These are phyloP conservation scores for Austrolebias charrua DNA, from an alignment of 2,797 vertebrate genomes.

Conservation along the genomic window DNA sequence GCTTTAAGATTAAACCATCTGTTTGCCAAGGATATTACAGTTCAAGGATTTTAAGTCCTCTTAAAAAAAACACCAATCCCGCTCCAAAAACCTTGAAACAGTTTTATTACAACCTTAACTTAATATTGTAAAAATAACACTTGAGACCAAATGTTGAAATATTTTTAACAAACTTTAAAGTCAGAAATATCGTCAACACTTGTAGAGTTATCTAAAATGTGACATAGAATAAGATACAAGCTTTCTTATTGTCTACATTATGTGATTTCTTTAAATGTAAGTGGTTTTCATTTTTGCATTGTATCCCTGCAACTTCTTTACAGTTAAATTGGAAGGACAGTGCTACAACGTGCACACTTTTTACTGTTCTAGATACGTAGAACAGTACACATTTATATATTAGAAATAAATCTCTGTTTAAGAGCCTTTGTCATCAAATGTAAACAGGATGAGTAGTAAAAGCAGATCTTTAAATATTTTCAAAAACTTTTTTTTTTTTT, in stretches of 20 bases:
- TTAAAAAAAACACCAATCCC: not conserved
- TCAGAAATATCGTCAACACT: not conserved
- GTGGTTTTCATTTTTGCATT: too few relatives aligned
- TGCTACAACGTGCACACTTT: too few relatives aligned
- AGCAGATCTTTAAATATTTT: not conserved
- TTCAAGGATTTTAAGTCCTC: slow-evolving; percentile 18
- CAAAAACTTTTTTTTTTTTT: not conserved
- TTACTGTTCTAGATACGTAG: too few relatives aligned
- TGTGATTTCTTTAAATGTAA: too few relatives aligned
- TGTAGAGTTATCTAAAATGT: not conserved
- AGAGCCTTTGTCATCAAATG: not conserved
- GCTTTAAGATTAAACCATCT: slow-evolving; percentile 11
- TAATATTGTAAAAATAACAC: too few relatives aligned
- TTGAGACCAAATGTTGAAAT: not conserved
- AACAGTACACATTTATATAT: too few relatives aligned
- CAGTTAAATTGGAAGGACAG: too few relatives aligned
- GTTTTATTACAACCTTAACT: not conserved
- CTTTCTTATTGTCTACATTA: too few relatives aligned
- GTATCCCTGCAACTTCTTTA: too few relatives aligned
- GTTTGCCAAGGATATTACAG: slow-evolving; percentile 32
- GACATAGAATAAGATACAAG: too few relatives aligned
- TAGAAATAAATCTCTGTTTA: too few relatives aligned
- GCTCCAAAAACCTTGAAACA: not conserved
- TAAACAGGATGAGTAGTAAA: slow-evolving; percentile 10
- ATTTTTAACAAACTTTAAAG: not conserved